Conservation (phyloP, 2,797 vertebrate genomes). For the Pseudochirops corinnae region DNA sequence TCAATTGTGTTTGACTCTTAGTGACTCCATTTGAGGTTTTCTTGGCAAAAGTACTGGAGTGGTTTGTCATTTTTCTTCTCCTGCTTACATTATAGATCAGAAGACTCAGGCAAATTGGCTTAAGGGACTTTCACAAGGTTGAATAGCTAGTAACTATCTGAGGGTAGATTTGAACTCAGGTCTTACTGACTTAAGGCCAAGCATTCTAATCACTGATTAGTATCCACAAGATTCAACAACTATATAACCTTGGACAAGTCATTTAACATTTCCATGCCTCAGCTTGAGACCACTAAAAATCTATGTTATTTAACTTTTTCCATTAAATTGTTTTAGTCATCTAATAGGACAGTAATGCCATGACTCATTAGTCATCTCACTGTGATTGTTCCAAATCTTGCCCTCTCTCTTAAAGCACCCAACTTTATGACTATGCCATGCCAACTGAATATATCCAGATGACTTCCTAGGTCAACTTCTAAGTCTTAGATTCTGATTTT, state of each 20-base stretch:
- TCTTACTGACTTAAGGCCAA: too few relatives aligned
- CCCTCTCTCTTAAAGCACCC: neutral
- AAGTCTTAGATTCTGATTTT: neutral
- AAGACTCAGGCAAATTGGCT: too few relatives aligned
- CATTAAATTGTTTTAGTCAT: neutral
- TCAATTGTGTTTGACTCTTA: too few relatives aligned
- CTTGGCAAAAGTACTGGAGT: too few relatives aligned
- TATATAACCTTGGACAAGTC: neutral
- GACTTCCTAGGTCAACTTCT: neutral
- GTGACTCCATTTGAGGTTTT: too few relatives aligned
- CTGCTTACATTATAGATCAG: too few relatives aligned
- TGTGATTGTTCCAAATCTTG: neutral
- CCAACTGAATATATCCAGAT: neutral
- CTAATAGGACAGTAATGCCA: too few relatives aligned
- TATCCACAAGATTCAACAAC: neutral
- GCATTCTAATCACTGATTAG: too few relatives aligned
- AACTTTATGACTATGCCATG: neutral
- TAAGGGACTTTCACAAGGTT: too few relatives aligned
- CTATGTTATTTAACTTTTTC: neutral
- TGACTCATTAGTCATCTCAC: neutral
- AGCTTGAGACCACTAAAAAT: neutral
- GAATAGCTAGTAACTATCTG: too few relatives aligned
- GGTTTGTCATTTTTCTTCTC: too few relatives aligned
- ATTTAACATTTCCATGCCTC: neutral
- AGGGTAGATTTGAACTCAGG: too few relatives aligned